phyloP scores from a whole-genome alignment of 23 tunicate species.

The Pegea sp. region DNA sequence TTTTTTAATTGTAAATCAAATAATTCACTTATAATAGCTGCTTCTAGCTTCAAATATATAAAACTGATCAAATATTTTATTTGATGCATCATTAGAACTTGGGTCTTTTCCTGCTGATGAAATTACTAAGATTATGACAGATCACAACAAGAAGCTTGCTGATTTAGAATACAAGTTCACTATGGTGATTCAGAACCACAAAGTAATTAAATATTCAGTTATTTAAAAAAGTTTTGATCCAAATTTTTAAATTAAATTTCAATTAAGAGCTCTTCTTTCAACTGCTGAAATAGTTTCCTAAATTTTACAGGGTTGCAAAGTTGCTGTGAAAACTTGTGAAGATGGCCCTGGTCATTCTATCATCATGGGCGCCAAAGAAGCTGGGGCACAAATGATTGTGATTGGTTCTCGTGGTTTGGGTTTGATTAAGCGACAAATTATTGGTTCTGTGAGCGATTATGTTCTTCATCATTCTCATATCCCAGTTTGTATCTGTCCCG shows the following conservation, averaged over 20 bases:
- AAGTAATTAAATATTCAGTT: slow-evolving; percentile 1
- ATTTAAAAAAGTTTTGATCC: too few species aligned
- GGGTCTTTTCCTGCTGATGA: slow-evolving; percentile 42
- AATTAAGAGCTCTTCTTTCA: too few species aligned
- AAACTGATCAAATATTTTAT: too few species aligned
- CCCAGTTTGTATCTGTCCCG: slow-evolving; percentile 29
- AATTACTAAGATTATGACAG: slow-evolving; percentile 18
- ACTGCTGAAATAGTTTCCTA: neutral
- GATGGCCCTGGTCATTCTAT: slow-evolving; percentile 16
- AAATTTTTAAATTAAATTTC: neutral
- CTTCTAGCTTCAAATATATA: too few species aligned
- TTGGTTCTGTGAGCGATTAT: slow-evolving; percentile 56
- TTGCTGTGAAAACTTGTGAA: slow-evolving; percentile 5
- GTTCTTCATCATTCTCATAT: slow-evolving; percentile 50
- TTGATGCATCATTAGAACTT: neutral
- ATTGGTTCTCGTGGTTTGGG: slow-evolving; percentile 56
- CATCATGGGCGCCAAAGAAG: slow-evolving; percentile 12
- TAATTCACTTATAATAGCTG: too few species aligned
- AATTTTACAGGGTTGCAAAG: neutral
- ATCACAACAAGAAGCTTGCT: slow-evolving; percentile 5
- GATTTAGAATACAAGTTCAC: slow-evolving; percentile 16
- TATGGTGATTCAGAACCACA: neutral
- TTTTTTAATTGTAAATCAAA: too few species aligned
- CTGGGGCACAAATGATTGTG: slow-evolving; percentile 14
- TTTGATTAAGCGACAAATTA: slow-evolving; percentile 15